Percentiles rank a stretch among this genome's conserved stretches.
phyloP scores from a whole-genome alignment of 2,113 vertebrate genomes.

The Strix aluco region DNA sequence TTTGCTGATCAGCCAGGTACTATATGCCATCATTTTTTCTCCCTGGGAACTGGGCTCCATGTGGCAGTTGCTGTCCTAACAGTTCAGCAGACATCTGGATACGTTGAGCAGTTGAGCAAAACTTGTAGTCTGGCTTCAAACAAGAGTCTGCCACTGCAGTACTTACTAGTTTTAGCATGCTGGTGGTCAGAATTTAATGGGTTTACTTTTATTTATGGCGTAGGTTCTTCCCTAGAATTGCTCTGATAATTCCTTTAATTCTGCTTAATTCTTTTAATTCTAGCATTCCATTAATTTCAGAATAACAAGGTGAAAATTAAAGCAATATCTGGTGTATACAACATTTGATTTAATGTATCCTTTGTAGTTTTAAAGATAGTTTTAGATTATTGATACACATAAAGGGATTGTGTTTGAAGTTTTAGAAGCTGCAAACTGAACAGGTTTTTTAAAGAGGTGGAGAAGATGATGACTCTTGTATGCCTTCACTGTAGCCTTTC shows the following conservation, averaged over 20 bases:
- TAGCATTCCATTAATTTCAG: neutral
- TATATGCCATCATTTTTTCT: fast-evolving
- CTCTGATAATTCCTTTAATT: neutral
- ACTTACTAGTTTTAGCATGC: neutral
- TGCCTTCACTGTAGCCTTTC: neutral
- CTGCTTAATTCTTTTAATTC: neutral
- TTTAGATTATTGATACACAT: neutral
- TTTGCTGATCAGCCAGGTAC: neutral
- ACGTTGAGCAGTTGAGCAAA: neutral
- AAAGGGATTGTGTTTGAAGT: neutral
- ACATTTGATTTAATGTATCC: neutral
- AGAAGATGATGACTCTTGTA: neutral
- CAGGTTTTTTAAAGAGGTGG: neutral
- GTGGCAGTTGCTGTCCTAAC: neutral
- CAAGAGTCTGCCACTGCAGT: neutral
- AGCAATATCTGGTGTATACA: neutral
- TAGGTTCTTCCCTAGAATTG: neutral
- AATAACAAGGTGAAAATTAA: neutral
- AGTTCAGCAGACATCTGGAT: neutral
- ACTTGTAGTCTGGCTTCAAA: neutral
- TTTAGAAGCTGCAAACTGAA: neutral
- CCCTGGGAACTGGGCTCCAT: neutral
- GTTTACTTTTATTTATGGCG: neutral
- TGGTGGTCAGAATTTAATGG: neutral
- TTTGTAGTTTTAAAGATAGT: neutral